These are phyloP conservation scores for Calonectris borealis DNA, from an alignment of 2,113 vertebrate genomes.

Conservation along the genomic window DNA sequence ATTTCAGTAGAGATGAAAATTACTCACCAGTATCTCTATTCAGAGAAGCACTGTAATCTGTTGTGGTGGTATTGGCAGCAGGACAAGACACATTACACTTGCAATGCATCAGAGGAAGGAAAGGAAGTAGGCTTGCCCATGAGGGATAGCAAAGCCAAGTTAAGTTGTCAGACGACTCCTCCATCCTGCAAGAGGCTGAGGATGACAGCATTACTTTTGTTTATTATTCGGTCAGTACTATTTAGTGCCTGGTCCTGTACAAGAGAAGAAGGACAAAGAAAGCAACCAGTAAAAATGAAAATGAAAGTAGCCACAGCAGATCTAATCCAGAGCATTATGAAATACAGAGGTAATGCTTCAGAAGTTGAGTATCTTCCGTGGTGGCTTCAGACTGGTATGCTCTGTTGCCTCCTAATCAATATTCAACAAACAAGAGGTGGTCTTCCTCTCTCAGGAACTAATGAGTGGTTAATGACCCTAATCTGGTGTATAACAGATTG, in stretches of 20 bases:
- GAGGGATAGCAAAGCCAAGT: slow-evolving; percentile 46
- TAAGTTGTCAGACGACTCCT: slow-evolving; percentile 33
- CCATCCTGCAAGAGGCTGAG: neutral
- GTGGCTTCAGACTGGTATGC: neutral
- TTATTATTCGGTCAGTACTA: neutral
- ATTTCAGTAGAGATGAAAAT: slow-evolving; percentile 40
- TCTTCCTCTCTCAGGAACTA: slow-evolving; percentile 9
- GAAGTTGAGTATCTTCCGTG: neutral
- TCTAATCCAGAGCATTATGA: neutral
- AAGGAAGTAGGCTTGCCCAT: neutral
- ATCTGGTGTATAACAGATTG: slow-evolving; percentile 31
- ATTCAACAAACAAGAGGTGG: slow-evolving; percentile 28
- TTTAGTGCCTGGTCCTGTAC: neutral
- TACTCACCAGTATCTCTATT: slow-evolving; percentile 45
- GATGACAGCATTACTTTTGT: neutral
- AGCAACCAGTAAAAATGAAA: neutral
- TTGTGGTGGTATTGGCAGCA: slow-evolving; percentile 36
- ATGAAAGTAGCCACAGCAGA: neutral
- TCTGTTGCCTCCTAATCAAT: slow-evolving; percentile 28
- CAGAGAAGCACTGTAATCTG: slow-evolving; percentile 38
- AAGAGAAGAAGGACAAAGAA: neutral
- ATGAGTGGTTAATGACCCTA: slow-evolving; percentile 18
- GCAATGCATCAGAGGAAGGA: slow-evolving; percentile 31
- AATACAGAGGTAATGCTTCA: neutral
- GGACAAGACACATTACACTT: slow-evolving; percentile 28